Conservation (phyloP, 2,888 invertebrate species). For the Ptilodon capucinus region DNA sequence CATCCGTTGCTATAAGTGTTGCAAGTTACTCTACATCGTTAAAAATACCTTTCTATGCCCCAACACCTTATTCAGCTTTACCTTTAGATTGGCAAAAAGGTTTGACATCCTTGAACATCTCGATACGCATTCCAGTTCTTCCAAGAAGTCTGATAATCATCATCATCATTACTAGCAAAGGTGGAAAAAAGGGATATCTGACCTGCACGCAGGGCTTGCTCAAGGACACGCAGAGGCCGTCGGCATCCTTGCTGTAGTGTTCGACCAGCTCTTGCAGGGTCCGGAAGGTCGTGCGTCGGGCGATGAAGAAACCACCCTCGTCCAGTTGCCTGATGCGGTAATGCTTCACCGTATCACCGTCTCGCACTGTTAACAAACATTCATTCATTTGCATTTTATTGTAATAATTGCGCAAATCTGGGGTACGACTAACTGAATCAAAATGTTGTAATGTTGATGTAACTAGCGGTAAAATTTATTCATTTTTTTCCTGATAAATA, state of each 20-base stretch:
- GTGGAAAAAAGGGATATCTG: conserved; percentile 10
- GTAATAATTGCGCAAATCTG: conserved; percentile 29
- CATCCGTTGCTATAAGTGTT: background rate
- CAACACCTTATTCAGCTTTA: background rate
- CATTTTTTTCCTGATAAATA: conserved; percentile 6
- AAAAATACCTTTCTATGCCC: conserved; percentile 82
- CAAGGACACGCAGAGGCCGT: conserved; percentile 98
- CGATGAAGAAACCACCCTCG: conserved; percentile 99
- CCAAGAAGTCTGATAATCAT: no score
- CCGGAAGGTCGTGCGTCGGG: conserved; percentile 97
- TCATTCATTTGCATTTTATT: conserved; percentile 34
- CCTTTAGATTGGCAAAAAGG: background rate
- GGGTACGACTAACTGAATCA: conserved; percentile 23
- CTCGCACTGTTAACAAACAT: conserved; percentile 89
- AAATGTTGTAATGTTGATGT: conserved; percentile 29
- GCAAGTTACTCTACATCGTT: background rate
- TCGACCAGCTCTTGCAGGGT: conserved; percentile 98
- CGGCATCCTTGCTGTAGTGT: conserved; percentile 98
- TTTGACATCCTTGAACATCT: background rate
- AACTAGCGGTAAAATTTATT: conserved; percentile 15
- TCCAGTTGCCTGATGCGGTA: conserved; percentile 99
- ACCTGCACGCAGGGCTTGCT: conserved; percentile 97
- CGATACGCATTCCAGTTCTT: no score
- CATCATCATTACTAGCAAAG: no score
- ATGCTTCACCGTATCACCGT: conserved; percentile 99